Conservation (phyloP, 2,113 vertebrate species). For the Myrmophylax atrothorax region DNA sequence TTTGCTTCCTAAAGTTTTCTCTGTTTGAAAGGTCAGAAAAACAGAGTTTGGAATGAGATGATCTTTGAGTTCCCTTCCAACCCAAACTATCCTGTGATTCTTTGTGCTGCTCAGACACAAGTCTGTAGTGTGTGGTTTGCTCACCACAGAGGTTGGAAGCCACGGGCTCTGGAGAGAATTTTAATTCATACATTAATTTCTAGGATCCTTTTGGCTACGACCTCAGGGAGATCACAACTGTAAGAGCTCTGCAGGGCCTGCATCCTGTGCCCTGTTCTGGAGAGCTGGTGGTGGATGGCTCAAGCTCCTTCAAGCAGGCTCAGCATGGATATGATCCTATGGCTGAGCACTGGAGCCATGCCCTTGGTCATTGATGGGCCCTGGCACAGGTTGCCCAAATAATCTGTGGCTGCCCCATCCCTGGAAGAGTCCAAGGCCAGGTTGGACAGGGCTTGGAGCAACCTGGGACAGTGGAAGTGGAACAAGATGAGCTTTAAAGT, state of each 20-base stretch:
- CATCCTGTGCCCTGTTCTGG: neutral
- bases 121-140: neutral
- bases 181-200: neutral
- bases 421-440: neutral
- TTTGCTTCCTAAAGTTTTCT: neutral
- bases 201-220: neutral
- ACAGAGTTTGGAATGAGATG: neutral
- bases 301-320: neutral
- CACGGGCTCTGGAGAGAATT: neutral
- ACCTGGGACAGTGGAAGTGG: neutral
- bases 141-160: neutral
- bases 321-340: neutral
- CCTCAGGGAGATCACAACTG: fast-evolving
- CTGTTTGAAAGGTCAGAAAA: neutral
- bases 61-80: neutral
- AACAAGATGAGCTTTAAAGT: neutral
- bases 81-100: neutral
- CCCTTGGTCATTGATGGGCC: neutral
- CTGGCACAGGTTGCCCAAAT: neutral
- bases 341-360: neutral
- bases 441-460: neutral
- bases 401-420: neutral
- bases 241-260: neutral
- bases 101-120: neutral
- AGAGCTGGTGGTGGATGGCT: neutral